phyloP scores from a whole-genome alignment of 2,113 vertebrate genomes.

The Antechinus stuartii region DNA sequence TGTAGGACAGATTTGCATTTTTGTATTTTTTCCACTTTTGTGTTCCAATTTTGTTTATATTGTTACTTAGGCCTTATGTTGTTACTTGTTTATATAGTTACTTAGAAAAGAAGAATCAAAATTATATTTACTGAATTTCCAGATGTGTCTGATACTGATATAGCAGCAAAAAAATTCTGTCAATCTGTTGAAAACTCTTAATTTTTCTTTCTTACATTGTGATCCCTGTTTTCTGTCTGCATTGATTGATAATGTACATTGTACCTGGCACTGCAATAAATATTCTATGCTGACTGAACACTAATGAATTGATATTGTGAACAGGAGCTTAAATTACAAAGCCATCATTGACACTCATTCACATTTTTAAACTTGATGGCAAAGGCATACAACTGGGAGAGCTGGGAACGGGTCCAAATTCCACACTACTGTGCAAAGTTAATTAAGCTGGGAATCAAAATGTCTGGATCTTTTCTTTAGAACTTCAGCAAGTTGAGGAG shows the following conservation, averaged over 20 bases:
- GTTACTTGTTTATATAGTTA: constrained; percentile 26
- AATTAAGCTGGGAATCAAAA: constrained; percentile 50
- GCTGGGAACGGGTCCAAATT: constrained; percentile 36
- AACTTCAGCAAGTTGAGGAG: background rate
- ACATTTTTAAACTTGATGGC: constrained; percentile 60
- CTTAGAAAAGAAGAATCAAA: constrained; percentile 26
- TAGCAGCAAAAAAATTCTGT: constrained; percentile 47
- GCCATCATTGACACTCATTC: constrained; percentile 58
- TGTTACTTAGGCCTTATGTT: constrained; percentile 18
- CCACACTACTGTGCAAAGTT: constrained; percentile 26
- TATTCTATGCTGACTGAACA: constrained; percentile 66
- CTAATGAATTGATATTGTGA: constrained; percentile 68
- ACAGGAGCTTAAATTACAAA: constrained; percentile 65
- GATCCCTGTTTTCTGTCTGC: constrained; percentile 59
- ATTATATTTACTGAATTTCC: constrained; percentile 13
- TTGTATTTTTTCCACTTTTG: constrained; percentile 3
- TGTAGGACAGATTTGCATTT: background rate
- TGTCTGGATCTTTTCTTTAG: constrained; percentile 13
- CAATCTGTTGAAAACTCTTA: constrained; percentile 20
- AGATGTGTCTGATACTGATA: constrained; percentile 40
- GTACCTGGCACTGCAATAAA: constrained; percentile 62
- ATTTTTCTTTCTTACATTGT: constrained; percentile 33
- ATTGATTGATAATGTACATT: constrained; percentile 66
- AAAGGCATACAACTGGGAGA: constrained; percentile 51
- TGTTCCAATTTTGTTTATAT: constrained; percentile 1